phyloP scores from a whole-genome alignment of 2,113 vertebrate genomes.

The Nothocercus julius region DNA sequence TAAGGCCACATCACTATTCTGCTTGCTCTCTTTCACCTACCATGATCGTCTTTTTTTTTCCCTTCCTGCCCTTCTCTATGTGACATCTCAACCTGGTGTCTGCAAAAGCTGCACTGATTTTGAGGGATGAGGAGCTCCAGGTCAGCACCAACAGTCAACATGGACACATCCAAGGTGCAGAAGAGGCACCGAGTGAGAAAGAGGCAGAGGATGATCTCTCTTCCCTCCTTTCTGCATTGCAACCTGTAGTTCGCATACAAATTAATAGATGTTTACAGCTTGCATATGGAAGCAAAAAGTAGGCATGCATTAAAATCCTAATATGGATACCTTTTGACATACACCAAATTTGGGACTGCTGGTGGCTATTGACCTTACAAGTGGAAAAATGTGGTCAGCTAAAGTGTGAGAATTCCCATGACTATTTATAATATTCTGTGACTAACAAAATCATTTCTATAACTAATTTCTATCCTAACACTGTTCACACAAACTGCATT shows the following conservation, averaged over 20 bases:
- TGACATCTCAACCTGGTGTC: not conserved
- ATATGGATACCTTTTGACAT: not conserved
- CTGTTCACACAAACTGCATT: not conserved
- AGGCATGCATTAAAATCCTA: not conserved
- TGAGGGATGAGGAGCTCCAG: not conserved
- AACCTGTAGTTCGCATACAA: accelerated
- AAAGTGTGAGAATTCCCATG: not conserved
- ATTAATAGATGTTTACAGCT: not conserved
- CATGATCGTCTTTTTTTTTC: not conserved
- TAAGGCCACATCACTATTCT: not conserved
- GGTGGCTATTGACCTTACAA: not conserved
- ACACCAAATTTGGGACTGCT: not conserved
- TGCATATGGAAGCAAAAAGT: not conserved
- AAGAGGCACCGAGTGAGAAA: not conserved
- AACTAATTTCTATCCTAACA: not conserved
- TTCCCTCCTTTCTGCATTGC: not conserved
- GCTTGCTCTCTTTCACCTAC: not conserved
- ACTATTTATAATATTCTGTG: too few species aligned
- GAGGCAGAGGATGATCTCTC: not conserved
- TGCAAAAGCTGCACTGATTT: not conserved
- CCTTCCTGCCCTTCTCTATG: accelerated
- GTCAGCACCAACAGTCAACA: not conserved
- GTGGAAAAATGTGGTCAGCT: not conserved
- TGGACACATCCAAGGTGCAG: not conserved
- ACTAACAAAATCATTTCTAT: too few species aligned